phyloP scores from a whole-genome alignment of 2,888 invertebrate species.

The Heliconius charithonia region DNA sequence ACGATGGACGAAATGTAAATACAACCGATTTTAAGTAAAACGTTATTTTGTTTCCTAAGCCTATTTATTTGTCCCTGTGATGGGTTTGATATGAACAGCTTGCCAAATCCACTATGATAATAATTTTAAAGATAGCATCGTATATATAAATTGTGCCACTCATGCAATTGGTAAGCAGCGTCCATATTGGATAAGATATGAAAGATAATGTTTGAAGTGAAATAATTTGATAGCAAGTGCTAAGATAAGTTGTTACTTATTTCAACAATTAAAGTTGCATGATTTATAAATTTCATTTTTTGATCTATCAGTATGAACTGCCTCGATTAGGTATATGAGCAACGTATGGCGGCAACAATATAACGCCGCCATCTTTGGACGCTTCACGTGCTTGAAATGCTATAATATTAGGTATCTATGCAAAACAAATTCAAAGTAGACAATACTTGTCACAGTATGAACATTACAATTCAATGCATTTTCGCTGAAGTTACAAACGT shows the following conservation, averaged over 20 bases:
- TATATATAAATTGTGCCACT: conserved; percentile 61
- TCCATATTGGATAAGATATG: conserved; percentile 51
- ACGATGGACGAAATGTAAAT: conserved; percentile 84
- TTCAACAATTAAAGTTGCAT: no score
- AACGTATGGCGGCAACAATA: not conserved
- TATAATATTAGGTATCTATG: not conserved
- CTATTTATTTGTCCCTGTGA: conserved; percentile 74
- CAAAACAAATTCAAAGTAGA: not conserved
- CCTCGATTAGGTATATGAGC: no score
- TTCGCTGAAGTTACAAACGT: no score
- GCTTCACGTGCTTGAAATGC: not conserved
- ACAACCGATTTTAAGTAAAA: conserved; percentile 84
- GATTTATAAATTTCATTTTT: no score
- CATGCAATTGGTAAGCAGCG: conserved; percentile 46
- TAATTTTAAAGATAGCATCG: conserved; percentile 56
- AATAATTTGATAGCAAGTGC: no score
- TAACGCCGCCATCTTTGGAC: conserved; percentile 1
- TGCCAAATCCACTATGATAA: conserved; percentile 41
- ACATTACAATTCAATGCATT: not conserved
- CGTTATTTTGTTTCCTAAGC: conserved; percentile 80
- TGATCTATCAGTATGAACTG: no score
- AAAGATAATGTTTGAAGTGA: conserved; percentile 11
- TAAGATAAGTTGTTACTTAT: no score
- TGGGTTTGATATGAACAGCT: conserved; percentile 45
- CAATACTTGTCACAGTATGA: not conserved